Base-by-base conservation (phyloP, 2,113 vertebrate species). In the Sceloporus undulatus region DNA sequence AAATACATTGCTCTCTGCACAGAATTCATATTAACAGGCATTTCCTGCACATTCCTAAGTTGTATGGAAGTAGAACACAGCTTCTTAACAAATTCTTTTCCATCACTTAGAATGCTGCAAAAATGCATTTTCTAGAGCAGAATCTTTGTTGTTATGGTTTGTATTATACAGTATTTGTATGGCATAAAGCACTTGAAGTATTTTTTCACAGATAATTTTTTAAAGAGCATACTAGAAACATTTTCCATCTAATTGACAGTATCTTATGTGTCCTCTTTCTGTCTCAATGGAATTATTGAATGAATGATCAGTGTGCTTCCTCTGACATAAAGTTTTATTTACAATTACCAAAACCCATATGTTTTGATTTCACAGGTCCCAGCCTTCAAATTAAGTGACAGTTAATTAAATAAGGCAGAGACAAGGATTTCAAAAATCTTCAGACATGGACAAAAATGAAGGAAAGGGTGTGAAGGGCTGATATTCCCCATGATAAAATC, bases 221-320 rank as follows among this genome's bases (percentile, higher is more conserved):
- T 79, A 40, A 88, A 96, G 96, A 93, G 92, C 81, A 94, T 83
- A 78, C 93, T 91, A 85, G 87, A 93, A 96, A 94, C 71, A 65
- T 93, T 87, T 87, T 73, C 85, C 59, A 59, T 86, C 88, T 94
- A 94, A 96, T 93, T 95, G 95, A 95, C 94, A 94, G 68, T 62
- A 89, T 91, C 86, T 25, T 95, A 94, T 89, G 90, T 85, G 66
- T 92, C 91, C 90, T 89, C 59, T 90, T 88, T 87, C 89, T 94
- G 85, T 95, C 90, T 91, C 95, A 94, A 92, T n/a, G 1, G 79
- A 92, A 94, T 94, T 96, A 42, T 79, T 89, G 82, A 87, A 94
- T 92, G 88, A 92, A 94, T 92, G 86, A 93, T 88, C 88, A 79
- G 79, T 91, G 75, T 92, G 80, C 86, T 95, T 87, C 73, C 90